Percentiles rank a stretch among this genome's conserved stretches.
These are phyloP conservation scores for Brachypalpus laphriformis DNA, from an alignment of 2,888 invertebrate species.

Conservation along the genomic window DNA sequence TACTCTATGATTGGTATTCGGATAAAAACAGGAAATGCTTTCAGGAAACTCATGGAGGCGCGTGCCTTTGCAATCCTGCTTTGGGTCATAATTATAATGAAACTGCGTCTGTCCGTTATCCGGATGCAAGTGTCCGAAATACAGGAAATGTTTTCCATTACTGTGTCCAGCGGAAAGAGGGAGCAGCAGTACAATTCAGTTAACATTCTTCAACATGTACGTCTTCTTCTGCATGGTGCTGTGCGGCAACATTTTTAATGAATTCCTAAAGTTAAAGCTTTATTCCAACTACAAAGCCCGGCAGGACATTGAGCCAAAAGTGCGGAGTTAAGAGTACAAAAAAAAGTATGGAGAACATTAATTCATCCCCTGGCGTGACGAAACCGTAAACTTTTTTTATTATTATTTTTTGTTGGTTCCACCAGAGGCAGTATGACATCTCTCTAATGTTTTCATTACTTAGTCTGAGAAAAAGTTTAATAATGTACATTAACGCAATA, in stretches of 20 bases:
- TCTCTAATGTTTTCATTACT: conserved; percentile 61
- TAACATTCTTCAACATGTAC: conserved; percentile 52
- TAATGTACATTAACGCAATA: conserved; percentile 74
- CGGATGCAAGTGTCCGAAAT: conserved; percentile 74
- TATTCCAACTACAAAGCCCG: conserved; percentile 48
- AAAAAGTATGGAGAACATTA: conserved; percentile 66
- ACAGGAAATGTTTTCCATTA: conserved; percentile 72
- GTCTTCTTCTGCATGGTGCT: not conserved
- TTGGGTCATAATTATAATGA: conserved; percentile 74
- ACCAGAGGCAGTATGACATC: conserved; percentile 63
- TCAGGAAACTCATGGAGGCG: conserved; percentile 72
- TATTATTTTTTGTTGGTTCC: conserved; percentile 32
- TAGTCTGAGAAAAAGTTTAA: conserved; percentile 62
- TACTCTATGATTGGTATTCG: conserved; percentile 53
- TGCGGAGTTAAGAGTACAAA: conserved; percentile 4
- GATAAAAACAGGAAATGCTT: conserved; percentile 67
- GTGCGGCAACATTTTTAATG: conserved; percentile 54
- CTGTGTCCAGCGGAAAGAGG: conserved; percentile 57
- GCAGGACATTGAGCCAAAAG: conserved; percentile 39
- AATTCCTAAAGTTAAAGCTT: conserved; percentile 72
- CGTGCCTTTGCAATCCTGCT: conserved; percentile 67
- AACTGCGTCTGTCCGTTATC: conserved; percentile 66
- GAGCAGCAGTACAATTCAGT: conserved; percentile 27
- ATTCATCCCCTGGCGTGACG: conserved; percentile 74
- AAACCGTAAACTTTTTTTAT: conserved; percentile 70